Base-by-base conservation (phyloP, 1,140 invertebrate genomes). In the Steinernema khuongi region DNA sequence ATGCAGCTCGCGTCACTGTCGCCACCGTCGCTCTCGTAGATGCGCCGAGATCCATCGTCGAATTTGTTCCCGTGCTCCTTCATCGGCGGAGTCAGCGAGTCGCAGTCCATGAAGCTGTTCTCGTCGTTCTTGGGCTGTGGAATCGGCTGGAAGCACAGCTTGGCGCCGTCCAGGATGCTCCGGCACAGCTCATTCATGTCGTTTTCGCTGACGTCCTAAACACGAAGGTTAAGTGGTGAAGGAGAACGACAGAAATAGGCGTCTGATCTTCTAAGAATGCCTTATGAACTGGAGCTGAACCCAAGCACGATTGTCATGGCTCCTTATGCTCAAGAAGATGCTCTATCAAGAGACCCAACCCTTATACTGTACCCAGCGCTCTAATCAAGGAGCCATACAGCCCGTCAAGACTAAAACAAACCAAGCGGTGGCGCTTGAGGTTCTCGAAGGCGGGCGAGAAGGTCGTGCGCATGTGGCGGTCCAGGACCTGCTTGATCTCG, bases 1-100 rank as follows among this genome's bases (percentile, higher is more conserved):
- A 60, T 14, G 50, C 50, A 60, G 19, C 50, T 60, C 50, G 50
- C 50, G 50, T 60, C 50, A 22, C 50, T 60, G 14, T 60, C 50
- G 50, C 50, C 50, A n/a, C 50, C 50, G 19, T 60, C 50, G 19
- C 50, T 60, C 50, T 60, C 50, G 50, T 60, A 60, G 22, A 60
- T 22, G 50, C 22, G 50, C 4, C 19, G 50, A 17, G 4, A 4
- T 22, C 4, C 14, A 22, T 60, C 50, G 50, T 14, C 19, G 7
- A 60, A 60, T 7, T 22, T 60, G 50, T 60, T 60, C n/a, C 36
- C 36, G 50, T 60, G 11, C 50, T 60, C 14, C 14, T 7, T 11
- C 50, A 60, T 60, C 50, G 50, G 50, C 4, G 50, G 50, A 4
- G 50, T 60, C 50, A 60, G 4, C 11, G 7, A 7, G 7, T 60